Evolutionary conservation across 1,140 invertebrate species (phyloP), one percentile per base, ranked within the genome.

Genomic region (Drosophila pruinosa): DNA sequence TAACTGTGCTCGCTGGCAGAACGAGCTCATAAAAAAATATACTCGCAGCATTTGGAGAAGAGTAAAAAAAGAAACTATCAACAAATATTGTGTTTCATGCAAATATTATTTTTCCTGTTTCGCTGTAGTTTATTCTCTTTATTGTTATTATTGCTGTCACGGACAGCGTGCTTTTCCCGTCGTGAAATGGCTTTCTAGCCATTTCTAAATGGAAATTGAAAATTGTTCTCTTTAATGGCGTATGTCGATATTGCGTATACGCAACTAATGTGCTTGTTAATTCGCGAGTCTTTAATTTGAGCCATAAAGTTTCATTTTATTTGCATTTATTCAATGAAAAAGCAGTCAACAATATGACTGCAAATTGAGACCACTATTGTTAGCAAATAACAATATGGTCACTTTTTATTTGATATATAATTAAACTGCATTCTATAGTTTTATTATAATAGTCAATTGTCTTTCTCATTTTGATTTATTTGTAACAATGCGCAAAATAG

Each of bases 31-130:
- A 39, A 39, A 7, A 39, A 31, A 19, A 17, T 4, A 39, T 17
- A 10, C 10, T 1, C 17, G 7, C 17, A 14, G 2, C 17, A 54
- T 14, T 8, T n/a, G 7, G 41, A 15, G 1, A 17, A n/a, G n/a
- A n/a, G n/a, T n/a, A n/a, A 21, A 19, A 15, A 57, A 45, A 39
- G 19, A 7, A 12, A 61, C 53, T n/a, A 43, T 43, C 45, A 58
- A 48, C 56, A 76, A 79, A 75, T 85, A 83, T 83, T 83, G 47
- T 48, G 59, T 83, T 79, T 65, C 63, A 75, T 53, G 12, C 43
- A 83, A 77, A 77, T 85, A 80, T 68, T 80, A 73, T 76, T 61
- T 82, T 79, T 61, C 70, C 68, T 53, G 5, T 74, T 50, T 61
- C 31, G 52, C 24, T 57, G n/a, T n/a, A 52, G 15, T 24, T 41